Percentiles rank a stretch among this genome's conserved stretches.
These are phyloP conservation scores for Macrobrachium nipponense DNA, from an alignment of 1,140 invertebrate species.

Conservation along the genomic window DNA sequence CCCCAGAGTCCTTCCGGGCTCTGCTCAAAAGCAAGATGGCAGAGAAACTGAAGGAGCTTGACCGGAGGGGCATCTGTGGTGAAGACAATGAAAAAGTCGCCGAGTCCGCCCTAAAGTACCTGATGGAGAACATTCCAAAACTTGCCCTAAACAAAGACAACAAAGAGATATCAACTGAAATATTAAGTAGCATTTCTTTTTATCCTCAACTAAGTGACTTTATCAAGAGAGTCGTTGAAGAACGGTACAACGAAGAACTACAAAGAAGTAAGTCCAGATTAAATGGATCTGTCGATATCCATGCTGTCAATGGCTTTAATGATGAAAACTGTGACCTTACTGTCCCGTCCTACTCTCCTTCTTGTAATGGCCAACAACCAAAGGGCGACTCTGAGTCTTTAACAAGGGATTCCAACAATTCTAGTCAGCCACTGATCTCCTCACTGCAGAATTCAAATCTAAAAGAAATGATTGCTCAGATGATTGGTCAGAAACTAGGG, in stretches of 20 bases:
- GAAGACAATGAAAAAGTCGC: conserved; percentile 40
- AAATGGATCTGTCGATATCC: conserved; percentile 37
- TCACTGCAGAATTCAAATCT: conserved; percentile 71
- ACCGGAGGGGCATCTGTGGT: conserved; percentile 24
- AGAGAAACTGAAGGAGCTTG: conserved; percentile 62
- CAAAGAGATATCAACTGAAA: conserved; percentile 43
- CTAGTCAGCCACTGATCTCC: conserved; percentile 69
- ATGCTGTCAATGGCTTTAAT: conserved; percentile 34
- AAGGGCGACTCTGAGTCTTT: conserved; percentile 70
- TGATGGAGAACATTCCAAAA: conserved; percentile 61
- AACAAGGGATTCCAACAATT: conserved; percentile 67
- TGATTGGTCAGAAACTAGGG: conserved; percentile 87
- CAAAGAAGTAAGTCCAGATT: conserved; percentile 55
- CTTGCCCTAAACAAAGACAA: conserved; percentile 62
- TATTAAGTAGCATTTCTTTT: conserved; percentile 52
- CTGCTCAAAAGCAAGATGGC: conserved; percentile 65
- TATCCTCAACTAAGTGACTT: conserved; percentile 62
- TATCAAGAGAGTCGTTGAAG: conserved; percentile 58
- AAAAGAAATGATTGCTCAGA: conserved; percentile 86
- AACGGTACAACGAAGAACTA: conserved; percentile 61
- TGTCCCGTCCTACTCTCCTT: conserved; percentile 71
- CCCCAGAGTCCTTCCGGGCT: conserved; percentile 63
- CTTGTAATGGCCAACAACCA: conserved; percentile 74
- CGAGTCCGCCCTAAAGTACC: conserved; percentile 57
- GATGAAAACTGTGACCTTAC: conserved; percentile 58